Evolutionary conservation across 2,888 invertebrate species (phyloP).

Genomic region (Cylindroiulus punctatus): DNA sequence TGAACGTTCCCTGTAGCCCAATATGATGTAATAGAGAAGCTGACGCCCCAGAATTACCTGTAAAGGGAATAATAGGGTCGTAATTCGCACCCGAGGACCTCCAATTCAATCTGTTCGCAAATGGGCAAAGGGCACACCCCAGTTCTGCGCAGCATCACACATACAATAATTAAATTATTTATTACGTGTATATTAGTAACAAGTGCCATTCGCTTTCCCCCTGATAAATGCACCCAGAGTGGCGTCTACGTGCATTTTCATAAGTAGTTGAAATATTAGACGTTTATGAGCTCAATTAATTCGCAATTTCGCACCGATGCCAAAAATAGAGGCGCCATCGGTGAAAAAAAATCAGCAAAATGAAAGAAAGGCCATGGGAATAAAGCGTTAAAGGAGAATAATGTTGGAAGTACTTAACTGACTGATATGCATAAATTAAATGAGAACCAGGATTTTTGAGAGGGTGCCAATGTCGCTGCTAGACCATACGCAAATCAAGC

Average conservation of each 20-base stretch:
- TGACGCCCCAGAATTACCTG: neutral
- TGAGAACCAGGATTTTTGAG: neutral
- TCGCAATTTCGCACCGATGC: neutral
- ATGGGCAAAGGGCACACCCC: neutral
- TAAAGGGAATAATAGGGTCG: neutral
- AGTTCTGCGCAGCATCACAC: too few species aligned
- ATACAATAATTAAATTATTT: neutral
- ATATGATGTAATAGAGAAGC: neutral
- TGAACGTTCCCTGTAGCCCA: too few species aligned
- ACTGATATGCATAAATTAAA: neutral
- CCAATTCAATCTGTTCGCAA: neutral
- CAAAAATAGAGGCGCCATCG: neutral
- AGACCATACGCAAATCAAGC: neutral
- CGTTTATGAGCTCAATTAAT: slow-evolving; percentile 10
- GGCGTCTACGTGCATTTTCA: neutral
- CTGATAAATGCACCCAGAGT: neutral
- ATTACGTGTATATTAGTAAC: too few species aligned
- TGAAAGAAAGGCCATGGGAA: neutral
- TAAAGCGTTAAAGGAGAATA: neutral
- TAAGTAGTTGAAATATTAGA: slow-evolving; percentile 22
- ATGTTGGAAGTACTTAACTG: neutral
- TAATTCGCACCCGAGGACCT: neutral
- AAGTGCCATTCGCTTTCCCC: neutral
- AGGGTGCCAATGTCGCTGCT: neutral
- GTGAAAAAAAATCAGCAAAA: neutral